Conservation (phyloP, 2,797 vertebrate species). For the Pelodytes ibericus region DNA sequence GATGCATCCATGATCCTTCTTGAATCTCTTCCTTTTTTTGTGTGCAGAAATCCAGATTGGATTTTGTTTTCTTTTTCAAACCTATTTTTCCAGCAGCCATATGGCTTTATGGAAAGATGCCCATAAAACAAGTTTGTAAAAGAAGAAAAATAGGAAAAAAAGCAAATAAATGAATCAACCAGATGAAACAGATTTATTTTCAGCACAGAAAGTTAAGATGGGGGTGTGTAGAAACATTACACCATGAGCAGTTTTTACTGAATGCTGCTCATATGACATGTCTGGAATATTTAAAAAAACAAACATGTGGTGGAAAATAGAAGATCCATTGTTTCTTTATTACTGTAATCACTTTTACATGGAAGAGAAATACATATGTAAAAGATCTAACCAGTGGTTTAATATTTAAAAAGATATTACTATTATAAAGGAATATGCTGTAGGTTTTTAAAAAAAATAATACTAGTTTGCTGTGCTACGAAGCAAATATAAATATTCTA, state of each 20-base stretch:
- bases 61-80: conserved; percentile 50
- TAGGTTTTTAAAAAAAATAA: background rate
- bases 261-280: conserved; percentile 68
- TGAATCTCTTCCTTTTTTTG: conserved; percentile 71
- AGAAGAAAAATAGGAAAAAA: conserved; percentile 61
- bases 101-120: conserved; percentile 75
- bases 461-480: background rate
- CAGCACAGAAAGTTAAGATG: conserved; percentile 60
- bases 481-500: background rate
- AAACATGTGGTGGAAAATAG: conserved; percentile 68
- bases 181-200: conserved; percentile 83
- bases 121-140: conserved; percentile 65
- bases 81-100: conserved; percentile 74
- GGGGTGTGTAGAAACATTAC: conserved; percentile 73
- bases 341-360: conserved; percentile 67
- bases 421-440: background rate
- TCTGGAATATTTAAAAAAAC: conserved; percentile 66
- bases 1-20: conserved; percentile 70
- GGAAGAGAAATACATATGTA: conserved; percentile 63
- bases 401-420: conserved; percentile 12
- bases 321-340: conserved; percentile 71
- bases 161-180: conserved; percentile 67
- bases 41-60: conserved; percentile 72
- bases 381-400: conserved; percentile 51
- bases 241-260: conserved; percentile 62